Evolutionary conservation across 2,113 vertebrate genomes (phyloP), one percentile per base, ranked within the genome.

Genomic region (Rhadina sibilatrix): DNA sequence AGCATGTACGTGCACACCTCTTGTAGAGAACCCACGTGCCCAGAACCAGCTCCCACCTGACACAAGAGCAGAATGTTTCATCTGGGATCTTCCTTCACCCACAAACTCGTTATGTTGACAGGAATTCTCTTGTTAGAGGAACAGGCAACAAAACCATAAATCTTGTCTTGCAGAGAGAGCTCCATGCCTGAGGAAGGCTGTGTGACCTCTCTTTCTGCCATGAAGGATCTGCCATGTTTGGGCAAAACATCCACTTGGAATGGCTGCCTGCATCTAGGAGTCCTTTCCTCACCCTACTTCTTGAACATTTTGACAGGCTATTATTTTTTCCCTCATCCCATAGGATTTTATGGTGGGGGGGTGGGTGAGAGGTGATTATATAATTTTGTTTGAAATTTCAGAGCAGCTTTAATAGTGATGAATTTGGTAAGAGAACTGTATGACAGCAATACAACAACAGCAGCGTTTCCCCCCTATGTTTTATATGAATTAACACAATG

Each of bases 161-260:
- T 97, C 94, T 86, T 80, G 57, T 40, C 57, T 91, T 91, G 52
- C 13, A 83, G 65, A 85, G 28, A 61, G 90, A 74, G 19, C 35
- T 75, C 65, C 5, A 1, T 82, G 60, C 31, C 59, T 60, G 33
- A 70, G 23, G n/a, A 93, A 93, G 64, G 57, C 17, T 75, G 40
- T 31, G 60, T 82, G 57, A 94, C 47, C 76, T 86, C 50, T 61
- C 27, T 52, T 70, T 81, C 56, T 92, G 64, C 89, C 81, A 46
- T 49, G 60, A 61, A 61, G 72, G 53, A 84, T 89, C 52, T n/a
- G n/a, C 83, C 80, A 77, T 75, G 54, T 90, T 95, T 90, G 90
- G 75, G 93, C 80, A 95, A 95, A 97, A 91, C 37, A 94, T 69
- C 33, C 38, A 31, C 60, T 92, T 8, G 12, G 76, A 80, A 69